phyloP scores from a whole-genome alignment of 2,888 invertebrate species.

The Phengaris alcon region DNA sequence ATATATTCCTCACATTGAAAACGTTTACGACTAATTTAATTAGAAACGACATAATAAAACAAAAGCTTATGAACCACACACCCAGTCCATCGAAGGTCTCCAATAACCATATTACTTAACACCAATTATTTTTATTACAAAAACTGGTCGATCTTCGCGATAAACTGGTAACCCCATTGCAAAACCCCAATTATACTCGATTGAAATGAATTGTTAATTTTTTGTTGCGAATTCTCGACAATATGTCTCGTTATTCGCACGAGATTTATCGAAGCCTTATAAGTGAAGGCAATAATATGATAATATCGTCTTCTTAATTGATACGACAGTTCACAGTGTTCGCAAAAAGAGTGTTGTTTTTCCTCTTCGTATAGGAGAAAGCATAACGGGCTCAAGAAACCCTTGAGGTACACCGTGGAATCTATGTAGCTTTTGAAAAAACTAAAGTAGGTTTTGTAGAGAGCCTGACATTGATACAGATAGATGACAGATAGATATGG shows the following conservation, averaged over 20 bases:
- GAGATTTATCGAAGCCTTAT: constrained; percentile 33
- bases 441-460: no score
- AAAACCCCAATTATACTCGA: constrained; percentile 22
- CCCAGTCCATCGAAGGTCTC: not conserved
- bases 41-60: not conserved
- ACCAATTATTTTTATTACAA: constrained; percentile 1
- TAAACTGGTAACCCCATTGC: constrained; percentile 26
- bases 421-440: not conserved
- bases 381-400: constrained; percentile 1
- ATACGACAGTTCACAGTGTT: constrained; percentile 23
- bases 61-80: not conserved
- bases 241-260: constrained; percentile 30
- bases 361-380: constrained; percentile 23
- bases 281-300: constrained; percentile 36
- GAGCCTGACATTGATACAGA: no score
- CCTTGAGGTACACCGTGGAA: not conserved
- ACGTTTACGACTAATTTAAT: no score
- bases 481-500: no score
- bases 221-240: constrained; percentile 27
- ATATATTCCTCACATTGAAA: no score
- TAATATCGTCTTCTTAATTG: constrained; percentile 35
- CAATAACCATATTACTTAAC: not conserved
- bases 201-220: constrained; percentile 25
- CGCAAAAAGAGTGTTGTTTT: constrained; percentile 31
- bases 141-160: constrained; percentile 22